Evolutionary conservation across 2,797 vertebrate genomes (phyloP), one percentile per base, ranked within the genome.

Genomic region (Gallinago solitaria): DNA sequence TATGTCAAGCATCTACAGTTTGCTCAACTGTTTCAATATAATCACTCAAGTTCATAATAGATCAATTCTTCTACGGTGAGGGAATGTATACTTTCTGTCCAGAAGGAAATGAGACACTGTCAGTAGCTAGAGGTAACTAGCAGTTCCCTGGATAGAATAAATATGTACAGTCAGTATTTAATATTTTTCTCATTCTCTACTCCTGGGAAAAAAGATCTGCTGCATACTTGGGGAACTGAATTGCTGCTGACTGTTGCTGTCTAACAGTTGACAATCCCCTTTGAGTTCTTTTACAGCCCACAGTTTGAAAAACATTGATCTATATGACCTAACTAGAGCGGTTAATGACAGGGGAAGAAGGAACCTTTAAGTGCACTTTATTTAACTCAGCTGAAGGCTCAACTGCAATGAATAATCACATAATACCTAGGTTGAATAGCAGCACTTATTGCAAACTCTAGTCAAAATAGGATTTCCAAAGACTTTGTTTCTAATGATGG

Each of bases 281-380:
- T 73, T 90, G 87, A 95, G 54, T 50, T 88, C 82, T 93, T 95
- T 93, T 69, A 76, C 50, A 95, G 70, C 45, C 65, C n/a, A 30
- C 87, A 76, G 83, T 82, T 63, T 76, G 77, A 95, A 77, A 96
- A 95, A 83, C 37, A 81, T 75, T 87, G 75, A 93, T 94, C 84
- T 89, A 43, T 35, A 65, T 45, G 65, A 76, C 65, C 54, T 88
- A 87, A 90, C 51, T 59, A 81, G 67, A 82, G 47, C 43, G 56
- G 69, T 69, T 95, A 97, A 96, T 94, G 89, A 86, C n/a, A 91
- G 41, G 16, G 89, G 87, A 89, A 92, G 82, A 83, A 16, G n/a
- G 51, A 95, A 77, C 30, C 28, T 89, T 93, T 76, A 92, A 91
- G 65, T 78, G 39, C 63, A 83, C 50, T 92, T 94, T 48, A 90